phyloP scores from a whole-genome alignment of 1,140 invertebrate species.

The Atopsyche davidsoni region DNA sequence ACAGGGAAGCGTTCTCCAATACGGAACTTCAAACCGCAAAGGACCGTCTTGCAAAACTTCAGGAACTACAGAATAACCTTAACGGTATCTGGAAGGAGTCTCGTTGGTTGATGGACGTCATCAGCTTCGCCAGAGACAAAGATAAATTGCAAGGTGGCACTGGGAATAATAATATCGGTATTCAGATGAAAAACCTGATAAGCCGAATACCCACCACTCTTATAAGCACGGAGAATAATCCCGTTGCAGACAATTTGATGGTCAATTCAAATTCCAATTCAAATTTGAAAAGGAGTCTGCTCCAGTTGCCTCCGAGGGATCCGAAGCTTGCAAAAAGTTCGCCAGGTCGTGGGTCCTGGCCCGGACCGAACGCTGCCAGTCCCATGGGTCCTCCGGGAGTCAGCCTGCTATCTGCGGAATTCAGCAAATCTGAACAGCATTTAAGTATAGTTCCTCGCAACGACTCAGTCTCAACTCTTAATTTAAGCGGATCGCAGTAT shows the following conservation, averaged over 20 bases:
- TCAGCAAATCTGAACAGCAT: conserved; percentile 80
- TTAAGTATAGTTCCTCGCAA: conserved; percentile 51
- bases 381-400: conserved; percentile 46
- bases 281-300: conserved; percentile 36
- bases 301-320: conserved; percentile 67
- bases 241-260: conserved; percentile 23
- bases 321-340: conserved; percentile 69
- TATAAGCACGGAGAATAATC: conserved; percentile 23
- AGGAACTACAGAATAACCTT: conserved; percentile 74
- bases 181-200: conserved; percentile 34
- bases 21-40: conserved; percentile 80
- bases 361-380: conserved; percentile 57
- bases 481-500: conserved; percentile 48
- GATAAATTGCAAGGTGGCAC: conserved; percentile 43
- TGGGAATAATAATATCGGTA: conserved; percentile 39
- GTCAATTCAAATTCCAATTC: conserved; percentile 23
- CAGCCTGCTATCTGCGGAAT: conserved; percentile 58
- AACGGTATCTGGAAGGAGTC: conserved; percentile 86
- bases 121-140: conserved; percentile 85
- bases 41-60: conserved; percentile 71
- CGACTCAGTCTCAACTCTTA: conserved; percentile 44
- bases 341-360: conserved; percentile 74
- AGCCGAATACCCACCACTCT: conserved; percentile 25
- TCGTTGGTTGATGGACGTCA: conserved; percentile 92
- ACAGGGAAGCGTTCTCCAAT: conserved; percentile 88